Base-by-base conservation (phyloP, 2,888 invertebrate genomes). In the Girardia tigrina region DNA sequence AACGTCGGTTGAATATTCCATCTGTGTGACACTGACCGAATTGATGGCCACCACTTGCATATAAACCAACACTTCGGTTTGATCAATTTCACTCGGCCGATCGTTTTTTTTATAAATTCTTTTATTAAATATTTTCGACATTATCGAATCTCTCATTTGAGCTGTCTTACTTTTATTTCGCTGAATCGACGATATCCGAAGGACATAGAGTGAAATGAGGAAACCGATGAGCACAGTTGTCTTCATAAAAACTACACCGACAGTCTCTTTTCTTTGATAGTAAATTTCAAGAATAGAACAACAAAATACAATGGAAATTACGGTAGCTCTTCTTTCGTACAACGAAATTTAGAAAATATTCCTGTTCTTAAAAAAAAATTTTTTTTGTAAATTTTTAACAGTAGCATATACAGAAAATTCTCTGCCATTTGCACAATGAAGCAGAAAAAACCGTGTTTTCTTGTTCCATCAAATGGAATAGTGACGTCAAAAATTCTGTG, bases 1-100 rank as follows among this genome's bases (percentile, higher is more conserved):
- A 29, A 77, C 73, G 29, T 77, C 77, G 1, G 72, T 73, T 20
- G 77, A 74, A 42, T 77, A 77, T 70, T 77, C 72, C 77, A 77
- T 77, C 26, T 77, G 77, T n/a, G 77, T 77, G 8, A 77, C 77
- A 36, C 77, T 77, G 14, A 77, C 77, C 16, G 75, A 77, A 69
- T 29, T 77, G 28, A 77, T 77, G 20, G 76, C 76, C 27, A 77
- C 28, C 16, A 77, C 73, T 28, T 77, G 72, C 72, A 77, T 77
- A 29, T 77, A 77, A 42, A 77, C 77, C 16, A 71, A 69, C 27
- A 77, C 77, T 4, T 69, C 28, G 14, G 76, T 77, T n/a, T 69
- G 75, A 16, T 29, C 8, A 27, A 23, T 28, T 27, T 77, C 73
- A 29, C 29, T 75, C 16, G 76, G 76, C 4, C 76, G 76, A 29